These are phyloP conservation scores for Zosterops japonicus DNA, from an alignment of 2,113 vertebrate species.

Conservation along the genomic window DNA sequence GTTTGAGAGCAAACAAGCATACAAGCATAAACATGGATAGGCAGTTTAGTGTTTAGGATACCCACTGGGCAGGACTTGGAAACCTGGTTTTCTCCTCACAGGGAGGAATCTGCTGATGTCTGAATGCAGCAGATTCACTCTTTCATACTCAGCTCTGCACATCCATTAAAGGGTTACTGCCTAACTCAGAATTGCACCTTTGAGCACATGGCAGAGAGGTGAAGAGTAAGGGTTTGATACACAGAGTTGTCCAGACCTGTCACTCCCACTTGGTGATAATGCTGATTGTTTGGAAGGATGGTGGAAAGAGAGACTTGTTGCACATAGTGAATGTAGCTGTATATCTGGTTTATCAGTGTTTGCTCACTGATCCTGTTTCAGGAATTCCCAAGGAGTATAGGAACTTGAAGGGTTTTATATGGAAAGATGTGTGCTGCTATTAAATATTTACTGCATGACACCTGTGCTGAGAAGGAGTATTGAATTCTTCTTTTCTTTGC, in stretches of 20 bases:
- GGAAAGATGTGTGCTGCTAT: background rate
- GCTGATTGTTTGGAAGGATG: background rate
- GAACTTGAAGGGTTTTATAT: background rate
- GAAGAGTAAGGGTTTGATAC: background rate
- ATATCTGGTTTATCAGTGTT: background rate
- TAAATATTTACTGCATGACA: background rate
- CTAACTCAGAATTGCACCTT: background rate
- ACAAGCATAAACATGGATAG: rapidly evolving
- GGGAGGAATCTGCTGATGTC: background rate
- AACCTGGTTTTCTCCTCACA: background rate
- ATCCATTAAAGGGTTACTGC: background rate
- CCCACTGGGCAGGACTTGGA: background rate
- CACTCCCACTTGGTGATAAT: background rate
- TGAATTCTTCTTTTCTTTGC: background rate
- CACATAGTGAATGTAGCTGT: background rate
- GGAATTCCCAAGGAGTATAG: background rate
- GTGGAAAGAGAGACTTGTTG: background rate
- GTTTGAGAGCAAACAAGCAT: background rate
- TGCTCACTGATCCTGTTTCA: background rate
- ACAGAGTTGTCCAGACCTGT: background rate
- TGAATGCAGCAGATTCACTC: background rate
- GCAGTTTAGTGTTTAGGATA: background rate
- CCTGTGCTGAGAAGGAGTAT: background rate
- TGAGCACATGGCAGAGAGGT: background rate
- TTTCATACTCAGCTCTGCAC: background rate